These are phyloP conservation scores for Matsumyia berberina DNA, from an alignment of 2,888 invertebrate genomes.

Conservation along the genomic window DNA sequence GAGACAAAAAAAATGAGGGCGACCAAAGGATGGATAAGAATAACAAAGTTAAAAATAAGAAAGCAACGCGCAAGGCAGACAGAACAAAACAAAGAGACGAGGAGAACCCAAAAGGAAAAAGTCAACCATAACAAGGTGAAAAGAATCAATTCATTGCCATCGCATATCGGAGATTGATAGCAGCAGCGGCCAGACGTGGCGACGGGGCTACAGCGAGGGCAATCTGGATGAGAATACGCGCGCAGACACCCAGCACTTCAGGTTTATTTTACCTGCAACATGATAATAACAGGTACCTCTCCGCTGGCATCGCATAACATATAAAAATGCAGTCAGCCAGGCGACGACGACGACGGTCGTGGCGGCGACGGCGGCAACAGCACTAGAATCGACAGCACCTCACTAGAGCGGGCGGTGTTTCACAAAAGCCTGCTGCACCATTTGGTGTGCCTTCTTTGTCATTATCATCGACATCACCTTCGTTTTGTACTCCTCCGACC, in stretches of 20 bases:
- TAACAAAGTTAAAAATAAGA: constrained; percentile 59
- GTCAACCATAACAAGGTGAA: constrained; percentile 72
- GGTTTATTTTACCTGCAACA: constrained; percentile 58
- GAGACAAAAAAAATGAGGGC: constrained; percentile 8
- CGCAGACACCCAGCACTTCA: constrained; percentile 24
- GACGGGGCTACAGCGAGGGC: constrained; percentile 47
- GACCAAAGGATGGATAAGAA: constrained; percentile 44
- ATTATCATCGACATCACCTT: constrained; percentile 62
- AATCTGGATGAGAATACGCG: constrained; percentile 19
- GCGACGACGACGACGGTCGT: constrained; percentile 48
- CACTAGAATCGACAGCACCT: constrained; percentile 50
- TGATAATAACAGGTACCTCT: constrained; percentile 66
- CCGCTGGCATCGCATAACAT: constrained; percentile 48
- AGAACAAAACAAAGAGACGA: constrained; percentile 49
- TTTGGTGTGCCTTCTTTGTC: constrained; percentile 62
- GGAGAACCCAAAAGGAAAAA: constrained; percentile 17
- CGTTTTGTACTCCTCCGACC: constrained; percentile 39
- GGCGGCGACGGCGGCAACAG: constrained; percentile 4
- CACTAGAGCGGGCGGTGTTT: constrained; percentile 58
- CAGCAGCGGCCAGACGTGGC: constrained; percentile 63
- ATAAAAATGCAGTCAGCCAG: constrained; percentile 73
- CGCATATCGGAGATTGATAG: constrained; percentile 60
- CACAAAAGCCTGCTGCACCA: constrained; percentile 66
- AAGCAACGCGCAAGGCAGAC: constrained; percentile 35
- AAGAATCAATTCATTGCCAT: constrained; percentile 69